phyloP scores from a whole-genome alignment of 2,113 vertebrate genomes.

The Sigmodon hispidus region DNA sequence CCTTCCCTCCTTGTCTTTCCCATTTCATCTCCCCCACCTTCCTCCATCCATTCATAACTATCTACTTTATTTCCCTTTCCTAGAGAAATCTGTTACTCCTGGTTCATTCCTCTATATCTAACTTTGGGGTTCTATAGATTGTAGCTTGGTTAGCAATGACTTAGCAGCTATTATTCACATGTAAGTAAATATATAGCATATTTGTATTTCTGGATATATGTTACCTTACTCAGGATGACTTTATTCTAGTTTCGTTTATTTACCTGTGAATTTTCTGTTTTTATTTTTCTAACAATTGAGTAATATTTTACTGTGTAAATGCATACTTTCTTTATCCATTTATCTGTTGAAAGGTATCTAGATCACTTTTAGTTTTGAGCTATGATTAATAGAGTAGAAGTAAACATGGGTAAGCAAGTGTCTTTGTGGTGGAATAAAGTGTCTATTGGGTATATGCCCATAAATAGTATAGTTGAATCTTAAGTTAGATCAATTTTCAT shows the following conservation, averaged over 20 bases:
- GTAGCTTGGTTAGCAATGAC: background rate
- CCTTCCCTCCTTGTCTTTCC: background rate
- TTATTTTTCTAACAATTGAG: background rate
- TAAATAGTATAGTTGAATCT: background rate
- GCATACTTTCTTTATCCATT: background rate
- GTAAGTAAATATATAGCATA: background rate
- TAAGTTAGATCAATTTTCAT: background rate
- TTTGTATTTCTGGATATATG: background rate
- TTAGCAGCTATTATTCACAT: background rate
- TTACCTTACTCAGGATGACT: background rate
- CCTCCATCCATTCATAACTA: background rate
- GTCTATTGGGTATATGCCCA: background rate
- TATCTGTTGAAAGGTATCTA: background rate
- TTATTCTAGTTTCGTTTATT: background rate
- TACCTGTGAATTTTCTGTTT: background rate
- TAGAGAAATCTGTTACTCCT: background rate
- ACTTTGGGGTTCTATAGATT: background rate
- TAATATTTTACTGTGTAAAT: background rate
- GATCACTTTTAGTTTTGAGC: background rate
- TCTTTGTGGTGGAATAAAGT: background rate
- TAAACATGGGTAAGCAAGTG: background rate
- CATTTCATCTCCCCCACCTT: background rate
- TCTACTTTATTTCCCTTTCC: background rate
- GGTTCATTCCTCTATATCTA: background rate
- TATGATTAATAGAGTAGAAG: background rate